Conservation (phyloP, 2,888 invertebrate genomes). For the Isoperla grammatica region DNA sequence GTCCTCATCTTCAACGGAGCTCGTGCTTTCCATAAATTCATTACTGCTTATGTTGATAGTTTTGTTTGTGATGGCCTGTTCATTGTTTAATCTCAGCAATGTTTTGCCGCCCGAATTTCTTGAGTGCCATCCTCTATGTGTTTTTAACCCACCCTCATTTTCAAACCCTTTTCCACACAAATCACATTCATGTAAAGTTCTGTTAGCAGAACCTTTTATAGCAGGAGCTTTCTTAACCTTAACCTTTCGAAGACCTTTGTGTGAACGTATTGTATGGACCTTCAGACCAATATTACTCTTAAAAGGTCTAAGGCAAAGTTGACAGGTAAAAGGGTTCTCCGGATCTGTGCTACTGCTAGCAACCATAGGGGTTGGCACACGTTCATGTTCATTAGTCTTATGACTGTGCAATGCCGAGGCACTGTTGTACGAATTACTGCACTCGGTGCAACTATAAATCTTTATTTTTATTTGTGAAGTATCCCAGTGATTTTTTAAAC, state of each 20-base stretch:
- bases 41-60: not conserved
- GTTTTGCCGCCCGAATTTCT: conserved; percentile 1
- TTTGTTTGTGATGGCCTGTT: not conserved
- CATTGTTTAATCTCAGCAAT: not conserved
- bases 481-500: conserved; percentile 53
- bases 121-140: conserved; percentile 55
- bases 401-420: conserved; percentile 46
- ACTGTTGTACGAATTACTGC: conserved; percentile 56
- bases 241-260: not conserved
- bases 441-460: conserved; percentile 56
- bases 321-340: no score
- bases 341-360: not conserved
- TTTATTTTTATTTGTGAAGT: conserved; percentile 50
- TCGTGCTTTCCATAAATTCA: no score
- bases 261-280: not conserved
- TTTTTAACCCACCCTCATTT: conserved; percentile 54
- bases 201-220: conserved; percentile 11
- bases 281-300: no score
- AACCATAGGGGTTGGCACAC: not conserved
- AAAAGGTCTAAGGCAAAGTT: no score
- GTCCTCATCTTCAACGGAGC: no score
- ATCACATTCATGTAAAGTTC: conserved; percentile 35
- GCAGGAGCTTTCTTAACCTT: not conserved
- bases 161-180: no score
- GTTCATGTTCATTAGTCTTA: conserved; percentile 33